phyloP scores from a whole-genome alignment of 2,888 invertebrate genomes.

The Caenorhabditis panamensis region DNA sequence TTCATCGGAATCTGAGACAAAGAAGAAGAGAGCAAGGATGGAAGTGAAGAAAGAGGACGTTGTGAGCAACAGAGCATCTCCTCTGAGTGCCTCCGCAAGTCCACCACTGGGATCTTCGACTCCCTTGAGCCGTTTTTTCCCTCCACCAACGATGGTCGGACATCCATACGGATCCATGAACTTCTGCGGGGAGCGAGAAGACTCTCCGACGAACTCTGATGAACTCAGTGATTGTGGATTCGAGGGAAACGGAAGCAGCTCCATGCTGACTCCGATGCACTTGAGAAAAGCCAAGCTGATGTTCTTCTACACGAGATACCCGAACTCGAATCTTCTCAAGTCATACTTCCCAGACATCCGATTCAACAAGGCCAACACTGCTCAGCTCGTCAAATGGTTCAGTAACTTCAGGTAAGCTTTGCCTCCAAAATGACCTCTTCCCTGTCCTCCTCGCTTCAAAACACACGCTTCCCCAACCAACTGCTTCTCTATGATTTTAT shows the following conservation, averaged over 20 bases:
- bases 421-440: not conserved
- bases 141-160: slow-evolving; percentile 78
- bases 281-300: slow-evolving; percentile 99
- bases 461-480: not conserved
- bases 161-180: slow-evolving; percentile 74
- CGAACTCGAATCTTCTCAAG: slow-evolving; percentile 98
- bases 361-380: slow-evolving; percentile 99
- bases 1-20: slow-evolving; percentile 22
- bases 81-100: slow-evolving; percentile 54
- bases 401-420: slow-evolving; percentile 95
- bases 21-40: slow-evolving; percentile 62
- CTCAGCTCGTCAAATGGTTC: slow-evolving; percentile 99
- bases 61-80: slow-evolving; percentile 61
- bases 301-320: slow-evolving; percentile 99
- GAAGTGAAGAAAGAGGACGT: slow-evolving; percentile 54
- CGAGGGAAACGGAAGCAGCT: slow-evolving; percentile 59
- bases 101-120: slow-evolving; percentile 43
- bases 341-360: slow-evolving; percentile 99
- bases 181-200: slow-evolving; percentile 68
- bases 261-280: slow-evolving; percentile 98
- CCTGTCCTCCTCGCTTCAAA: slow-evolving; percentile 8
- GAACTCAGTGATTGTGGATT: slow-evolving; percentile 74
- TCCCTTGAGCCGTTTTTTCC: slow-evolving; percentile 55
- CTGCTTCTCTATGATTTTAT: slow-evolving; percentile 3
- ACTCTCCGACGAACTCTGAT: slow-evolving; percentile 76